Evolutionary conservation across 64 coral and sea anemone genomes (phyloP), one percentile per base, ranked within the genome.

Genomic region (Catalaphyllia jardinei): DNA sequence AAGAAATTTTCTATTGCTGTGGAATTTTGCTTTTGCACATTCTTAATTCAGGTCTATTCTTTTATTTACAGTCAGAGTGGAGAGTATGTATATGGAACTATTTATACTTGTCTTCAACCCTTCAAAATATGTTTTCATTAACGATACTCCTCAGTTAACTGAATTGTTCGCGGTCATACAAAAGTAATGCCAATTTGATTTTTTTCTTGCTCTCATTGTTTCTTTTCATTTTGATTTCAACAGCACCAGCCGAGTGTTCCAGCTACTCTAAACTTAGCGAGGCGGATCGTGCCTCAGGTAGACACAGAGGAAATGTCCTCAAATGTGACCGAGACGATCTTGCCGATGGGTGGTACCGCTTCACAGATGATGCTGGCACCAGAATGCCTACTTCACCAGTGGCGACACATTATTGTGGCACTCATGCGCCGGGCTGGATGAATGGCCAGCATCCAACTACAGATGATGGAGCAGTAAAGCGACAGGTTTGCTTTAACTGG

Each of bases 371-470:
- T 15, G 87, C 75, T 6, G 87, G 87, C 3, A 54, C 31, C 10
- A 74, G 28, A 29, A 79, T 89, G 79, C 31, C 87, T 12, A 78
- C 77, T 18, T 79, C n/a, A 14, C 76, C 73, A 17, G 75, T 78
- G 12, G 67, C n/a, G 20, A 72, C 13, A 27, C 75, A 71, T 8
- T 61, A 52, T 18, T 89, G 87, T 16, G 87, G 87, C 27, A 79
- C 87, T 11, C 75, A 67, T 57, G 87, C 87, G 19, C 87, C 87
- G 10, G 87, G 87, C 7, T 89, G 87, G 87, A 42, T 89, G 31
- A 79, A 60, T 79, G 87, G 87, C 60, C 55, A 27, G 24, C 87
- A 89, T 49, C 87, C 87, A 0, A 79, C 33, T 8, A 73, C 49
- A 11, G 35, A 49, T 16, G 75, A 89, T 52, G 87, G 87, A 24